Base-by-base conservation (phyloP, 2,113 vertebrate genomes). In the Chamaetylas fuelleborni region DNA sequence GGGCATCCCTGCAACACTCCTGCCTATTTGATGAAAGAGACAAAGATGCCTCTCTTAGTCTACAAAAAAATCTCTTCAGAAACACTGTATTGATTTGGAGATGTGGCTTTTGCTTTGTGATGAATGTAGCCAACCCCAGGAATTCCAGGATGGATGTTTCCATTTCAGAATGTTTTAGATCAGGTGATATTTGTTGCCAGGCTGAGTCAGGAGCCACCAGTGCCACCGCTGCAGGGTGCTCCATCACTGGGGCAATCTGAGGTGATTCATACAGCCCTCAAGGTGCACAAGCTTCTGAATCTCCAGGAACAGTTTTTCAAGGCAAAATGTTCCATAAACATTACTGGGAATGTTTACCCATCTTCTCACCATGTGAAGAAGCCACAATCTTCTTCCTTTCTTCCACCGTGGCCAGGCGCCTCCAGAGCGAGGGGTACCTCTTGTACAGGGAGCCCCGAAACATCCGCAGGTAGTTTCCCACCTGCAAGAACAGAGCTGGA, bases 311-410 rank as follows among this genome's bases (percentile, higher is more conserved):
- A 12, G 47, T 8, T 81, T 80, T 36, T 33, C 76, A 73, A n/a
- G 50, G 26, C 54, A 73, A 85, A 42, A 45, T 4, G 45, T 43
- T 61, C 47, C 6, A 56, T 7, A 40, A 78, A 50, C 11, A 10
- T 14, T 33, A 66, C 36, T 67, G 53, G 70, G 34, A 84, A 45
- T 0, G 18, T 90, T 64, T 90, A 23, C 61, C 66, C 82, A 81
- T 95, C 86, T 42, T 85, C 98, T 98, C 97, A 99, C 99, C 99
- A 51, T 99, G 99, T 72, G 99, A 99, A 24, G 99, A 99, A 28
- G 99, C 99, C 84, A 99, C 99, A n/a, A 99, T 99, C 94, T 99
- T 99, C 98, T 99, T 99, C 95, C 99, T 98, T 95, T 99, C 99
- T 79, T 99, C 99, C 94, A 99, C 99, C 0, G 99, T 99, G 64